A percentile compares a stretch with the other conserved stretches of the same genome.
Evolutionary conservation across 2,797 vertebrate species (phyloP).

Genomic region (Enteromius radiatus): DNA sequence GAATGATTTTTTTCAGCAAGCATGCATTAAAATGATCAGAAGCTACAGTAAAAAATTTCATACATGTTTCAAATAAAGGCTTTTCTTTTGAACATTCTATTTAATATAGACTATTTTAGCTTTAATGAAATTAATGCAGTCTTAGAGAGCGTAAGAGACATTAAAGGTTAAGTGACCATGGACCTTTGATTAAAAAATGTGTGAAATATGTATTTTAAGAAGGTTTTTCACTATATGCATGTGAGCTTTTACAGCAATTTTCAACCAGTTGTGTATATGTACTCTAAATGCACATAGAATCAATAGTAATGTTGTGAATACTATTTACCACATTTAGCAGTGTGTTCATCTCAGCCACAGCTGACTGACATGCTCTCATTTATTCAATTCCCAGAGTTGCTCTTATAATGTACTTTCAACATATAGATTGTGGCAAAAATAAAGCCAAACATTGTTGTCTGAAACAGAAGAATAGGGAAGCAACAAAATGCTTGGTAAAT

Average conservation of each 20-base stretch:
- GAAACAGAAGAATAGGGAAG: background rate
- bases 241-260: background rate
- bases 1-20: background rate
- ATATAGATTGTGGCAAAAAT: background rate
- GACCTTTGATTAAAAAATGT: too few species aligned
- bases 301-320: background rate
- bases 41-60: background rate
- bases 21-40: background rate
- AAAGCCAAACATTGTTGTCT: background rate
- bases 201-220: too few species aligned
- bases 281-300: background rate
- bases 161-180: background rate
- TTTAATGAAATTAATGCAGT: background rate
- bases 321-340: background rate
- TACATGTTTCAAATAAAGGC: background rate
- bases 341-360: background rate
- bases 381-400: background rate
- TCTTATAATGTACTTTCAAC: background rate
- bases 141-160: background rate
- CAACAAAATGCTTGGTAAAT: background rate
- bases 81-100: background rate
- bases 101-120: background rate
- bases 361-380: background rate
- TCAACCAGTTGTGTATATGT: background rate
- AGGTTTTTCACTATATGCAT: background rate